A percentile compares a stretch with the other conserved stretches of the same genome.
Conservation (phyloP, 2,113 vertebrate species). For the Rhegmatorhina hoffmannsi region DNA sequence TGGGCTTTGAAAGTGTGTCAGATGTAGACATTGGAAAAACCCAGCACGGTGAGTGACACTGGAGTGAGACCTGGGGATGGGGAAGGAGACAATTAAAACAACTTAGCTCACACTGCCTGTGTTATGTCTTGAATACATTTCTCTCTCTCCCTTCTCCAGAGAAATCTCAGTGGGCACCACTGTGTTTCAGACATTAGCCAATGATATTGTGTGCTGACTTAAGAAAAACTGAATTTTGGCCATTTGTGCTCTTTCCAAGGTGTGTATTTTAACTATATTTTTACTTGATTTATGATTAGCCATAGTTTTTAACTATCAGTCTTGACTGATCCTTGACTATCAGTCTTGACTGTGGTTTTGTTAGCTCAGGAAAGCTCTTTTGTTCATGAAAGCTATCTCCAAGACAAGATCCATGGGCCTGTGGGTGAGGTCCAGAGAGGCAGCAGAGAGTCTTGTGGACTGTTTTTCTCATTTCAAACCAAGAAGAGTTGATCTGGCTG, state of each 20-base stretch:
- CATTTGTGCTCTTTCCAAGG: not conserved
- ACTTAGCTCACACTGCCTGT: not conserved
- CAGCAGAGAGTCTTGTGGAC: not conserved
- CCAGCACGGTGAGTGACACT: not conserved
- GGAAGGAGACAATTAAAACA: not conserved
- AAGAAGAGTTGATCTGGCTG: not conserved
- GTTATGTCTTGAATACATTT: not conserved
- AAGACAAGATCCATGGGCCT: not conserved
- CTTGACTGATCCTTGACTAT: not conserved
- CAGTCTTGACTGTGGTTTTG: not conserved
- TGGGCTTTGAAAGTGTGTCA: conserved; percentile 2
- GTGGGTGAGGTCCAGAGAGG: not conserved
- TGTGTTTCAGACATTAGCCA: not conserved
- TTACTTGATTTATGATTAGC: not conserved
- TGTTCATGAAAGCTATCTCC: not conserved
- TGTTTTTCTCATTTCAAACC: not conserved
- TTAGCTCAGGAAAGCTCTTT: not conserved
- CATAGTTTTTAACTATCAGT: not conserved
- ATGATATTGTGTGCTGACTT: not conserved
- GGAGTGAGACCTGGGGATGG: not conserved
- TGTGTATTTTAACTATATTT: not conserved
- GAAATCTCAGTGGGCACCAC: not conserved
- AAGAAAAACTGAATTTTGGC: not conserved
- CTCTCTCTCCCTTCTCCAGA: not conserved
- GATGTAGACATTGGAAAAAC: not conserved